These are phyloP conservation scores for Ormia ochracea DNA, from an alignment of 2,888 invertebrate species.

Conservation along the genomic window DNA sequence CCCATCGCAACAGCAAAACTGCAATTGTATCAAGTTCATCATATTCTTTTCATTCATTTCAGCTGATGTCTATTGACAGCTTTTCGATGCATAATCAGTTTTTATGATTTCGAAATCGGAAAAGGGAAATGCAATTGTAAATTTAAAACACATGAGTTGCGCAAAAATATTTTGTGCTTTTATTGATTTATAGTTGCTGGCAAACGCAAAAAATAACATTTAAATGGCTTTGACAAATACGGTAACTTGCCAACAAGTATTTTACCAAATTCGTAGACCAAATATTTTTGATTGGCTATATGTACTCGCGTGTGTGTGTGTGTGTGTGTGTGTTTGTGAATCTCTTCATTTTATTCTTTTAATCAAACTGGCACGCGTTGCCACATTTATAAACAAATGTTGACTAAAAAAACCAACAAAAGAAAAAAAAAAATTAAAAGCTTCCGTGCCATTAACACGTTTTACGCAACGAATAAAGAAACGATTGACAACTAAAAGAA, in stretches of 20 bases:
- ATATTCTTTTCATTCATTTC: not conserved
- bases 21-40: not conserved
- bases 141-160: constrained; percentile 1
- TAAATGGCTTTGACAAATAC: constrained; percentile 33
- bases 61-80: constrained; percentile 40
- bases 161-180: constrained; percentile 24
- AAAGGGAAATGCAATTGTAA: not conserved
- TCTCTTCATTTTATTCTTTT: constrained; percentile 6
- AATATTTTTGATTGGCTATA: too few species aligned
- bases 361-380: constrained; percentile 52
- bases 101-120: not conserved
- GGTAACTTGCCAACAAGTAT: constrained; percentile 33
- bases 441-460: constrained; percentile 62
- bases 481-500: not conserved
- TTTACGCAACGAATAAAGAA: constrained; percentile 9
- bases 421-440: constrained; percentile 5
- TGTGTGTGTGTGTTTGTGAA: too few species aligned
- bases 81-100: constrained; percentile 28
- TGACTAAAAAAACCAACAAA: not conserved
- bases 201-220: constrained; percentile 1
- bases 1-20: not conserved
- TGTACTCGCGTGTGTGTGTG: too few species aligned
- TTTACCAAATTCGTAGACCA: constrained; percentile 45
- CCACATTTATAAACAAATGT: constrained; percentile 53
- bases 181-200: constrained; percentile 17